Percentiles rank a stretch among this genome's conserved stretches.
Conservation (phyloP, 2,888 invertebrate species). For the Andrena trimmerana region DNA sequence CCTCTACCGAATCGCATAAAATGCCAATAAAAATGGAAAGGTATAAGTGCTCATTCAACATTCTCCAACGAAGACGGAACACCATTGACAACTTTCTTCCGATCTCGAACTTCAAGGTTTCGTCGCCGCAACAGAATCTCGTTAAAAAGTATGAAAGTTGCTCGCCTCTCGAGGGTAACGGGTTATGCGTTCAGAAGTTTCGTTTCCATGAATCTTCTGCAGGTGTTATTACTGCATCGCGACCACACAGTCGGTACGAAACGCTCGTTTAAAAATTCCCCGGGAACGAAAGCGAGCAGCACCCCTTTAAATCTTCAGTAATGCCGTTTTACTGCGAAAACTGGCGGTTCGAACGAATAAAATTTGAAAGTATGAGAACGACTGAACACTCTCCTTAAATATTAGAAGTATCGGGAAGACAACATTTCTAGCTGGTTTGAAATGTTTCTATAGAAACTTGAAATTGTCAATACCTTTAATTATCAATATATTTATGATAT, state of each 20-base stretch:
- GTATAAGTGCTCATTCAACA: neutral
- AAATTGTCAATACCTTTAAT: too few relatives aligned
- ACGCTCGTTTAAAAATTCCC: neutral
- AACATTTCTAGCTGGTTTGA: too few relatives aligned
- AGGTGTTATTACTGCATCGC: conserved; percentile 12
- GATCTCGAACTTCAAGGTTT: neutral
- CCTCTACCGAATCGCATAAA: neutral
- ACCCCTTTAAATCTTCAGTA: neutral
- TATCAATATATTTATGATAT: too few relatives aligned
- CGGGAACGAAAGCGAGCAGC: neutral
- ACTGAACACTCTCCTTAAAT: neutral
- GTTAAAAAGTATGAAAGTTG: conserved; percentile 11
- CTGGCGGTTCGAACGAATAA: neutral
- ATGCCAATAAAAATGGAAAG: neutral
- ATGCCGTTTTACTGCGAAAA: neutral
- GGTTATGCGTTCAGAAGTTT: neutral
- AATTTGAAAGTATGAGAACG: neutral
- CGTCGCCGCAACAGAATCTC: neutral
- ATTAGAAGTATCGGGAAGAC: neutral
- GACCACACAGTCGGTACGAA: neutral
- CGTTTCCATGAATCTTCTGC: conserved; percentile 22
- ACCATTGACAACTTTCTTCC: neutral
- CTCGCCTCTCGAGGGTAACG: neutral
- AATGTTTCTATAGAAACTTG: too few relatives aligned
- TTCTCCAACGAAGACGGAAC: neutral